Evolutionary conservation across 2,797 vertebrate genomes (phyloP), one percentile per base, ranked within the genome.

Genomic region (Alcedo quadribrachys): DNA sequence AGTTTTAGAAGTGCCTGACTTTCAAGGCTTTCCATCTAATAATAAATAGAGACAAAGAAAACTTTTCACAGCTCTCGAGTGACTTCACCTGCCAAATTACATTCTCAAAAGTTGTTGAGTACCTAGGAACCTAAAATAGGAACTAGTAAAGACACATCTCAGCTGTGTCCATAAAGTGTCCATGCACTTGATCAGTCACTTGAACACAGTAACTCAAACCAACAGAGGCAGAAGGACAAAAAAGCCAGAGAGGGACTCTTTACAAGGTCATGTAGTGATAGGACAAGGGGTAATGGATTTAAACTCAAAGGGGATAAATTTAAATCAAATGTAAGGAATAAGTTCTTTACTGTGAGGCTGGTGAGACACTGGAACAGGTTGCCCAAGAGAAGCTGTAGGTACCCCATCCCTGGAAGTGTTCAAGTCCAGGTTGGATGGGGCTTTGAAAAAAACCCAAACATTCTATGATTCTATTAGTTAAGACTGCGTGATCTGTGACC

Each of bases 141-240:
- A 93, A 61, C 11, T 28, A 22, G 8, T 27, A 32, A 12, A 65
- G 17, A n/a, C 30, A 28, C 18, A 20, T 60, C 71, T 51, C 19
- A 60, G 24, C 42, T 55, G 25, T 1, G 5, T n/a, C 20, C 42
- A 50, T n/a, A 68, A 43, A 73, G 13, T 0, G 0, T 37, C 27
- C 5, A 2, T 16, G 5, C 25, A 22, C 24, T 74, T 53, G 24
- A 33, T 22, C 48, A 30, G 10, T 46, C 8, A 5, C 53, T 76
- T 35, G 55, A 74, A 25, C 35, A 40, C 42, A 13, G 21, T 28
- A 33, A 50, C n/a, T 63, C 45, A 37, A 76, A 28, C 12, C 35
- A 46, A 2, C 9, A 11, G 51, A 30, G n/a, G n/a, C 37, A 54
- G 25, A 78, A 48, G 30, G 58, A 22, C 11, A 40, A 40, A 18